Evolutionary conservation across 2,113 vertebrate genomes (phyloP).

Genomic region (Lota lota): DNA sequence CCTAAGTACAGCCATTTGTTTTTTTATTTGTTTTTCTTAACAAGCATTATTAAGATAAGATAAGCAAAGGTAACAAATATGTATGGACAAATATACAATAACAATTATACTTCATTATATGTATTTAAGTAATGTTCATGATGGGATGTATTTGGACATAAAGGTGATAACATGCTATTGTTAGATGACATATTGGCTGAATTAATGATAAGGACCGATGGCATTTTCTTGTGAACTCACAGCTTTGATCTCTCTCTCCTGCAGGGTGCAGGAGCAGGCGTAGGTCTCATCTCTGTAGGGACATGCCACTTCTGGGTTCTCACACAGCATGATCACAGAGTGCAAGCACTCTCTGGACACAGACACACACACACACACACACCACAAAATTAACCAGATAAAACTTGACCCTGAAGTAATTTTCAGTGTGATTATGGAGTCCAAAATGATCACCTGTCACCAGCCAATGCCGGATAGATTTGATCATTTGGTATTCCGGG

Average conservation of each 20-base stretch:
- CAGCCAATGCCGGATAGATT: too few species aligned
- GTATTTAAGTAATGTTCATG: neutral
- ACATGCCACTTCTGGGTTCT: slow-evolving; percentile 80
- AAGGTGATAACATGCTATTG: too few species aligned
- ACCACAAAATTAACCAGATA: too few species aligned
- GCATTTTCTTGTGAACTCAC: slow-evolving; percentile 62
- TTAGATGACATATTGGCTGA: neutral
- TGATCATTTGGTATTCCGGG: too few species aligned
- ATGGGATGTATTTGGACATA: neutral
- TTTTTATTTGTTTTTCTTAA: too few species aligned
- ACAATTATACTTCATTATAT: neutral
- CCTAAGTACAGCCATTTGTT: too few species aligned
- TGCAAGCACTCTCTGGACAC: slow-evolving; percentile 77
- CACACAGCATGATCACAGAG: slow-evolving; percentile 79
- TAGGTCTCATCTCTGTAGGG: slow-evolving; percentile 82
- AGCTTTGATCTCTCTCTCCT: slow-evolving; percentile 83
- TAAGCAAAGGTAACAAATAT: too few species aligned
- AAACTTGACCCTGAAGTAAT: too few species aligned
- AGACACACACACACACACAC: neutral
- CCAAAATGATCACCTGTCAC: too few species aligned
- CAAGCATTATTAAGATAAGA: too few species aligned
- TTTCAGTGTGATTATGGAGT: too few species aligned
- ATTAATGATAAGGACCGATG: neutral
- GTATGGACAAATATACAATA: too few species aligned
- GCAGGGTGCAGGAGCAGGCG: slow-evolving; percentile 76